Evolutionary conservation across 2,113 vertebrate genomes (phyloP).

Genomic region (Varanus salvator): DNA sequence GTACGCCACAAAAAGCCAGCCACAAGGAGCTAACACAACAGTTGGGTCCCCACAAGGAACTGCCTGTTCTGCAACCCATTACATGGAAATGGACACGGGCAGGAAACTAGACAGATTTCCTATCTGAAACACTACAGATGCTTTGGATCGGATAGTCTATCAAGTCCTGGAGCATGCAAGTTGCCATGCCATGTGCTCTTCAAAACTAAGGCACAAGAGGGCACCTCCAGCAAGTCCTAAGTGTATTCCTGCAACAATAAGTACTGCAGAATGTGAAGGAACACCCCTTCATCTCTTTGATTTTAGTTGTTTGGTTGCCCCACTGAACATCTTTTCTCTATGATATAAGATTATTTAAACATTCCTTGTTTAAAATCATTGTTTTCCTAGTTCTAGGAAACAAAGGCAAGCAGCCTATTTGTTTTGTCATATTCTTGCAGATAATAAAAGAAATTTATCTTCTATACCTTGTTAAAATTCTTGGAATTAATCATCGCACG

Average conservation of each 20-base stretch:
- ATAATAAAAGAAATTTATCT: neutral
- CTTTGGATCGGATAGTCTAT: neutral
- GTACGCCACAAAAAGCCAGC: neutral
- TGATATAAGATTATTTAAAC: neutral
- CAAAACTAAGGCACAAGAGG: rapidly evolving
- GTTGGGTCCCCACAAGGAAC: neutral
- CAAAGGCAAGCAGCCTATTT: neutral
- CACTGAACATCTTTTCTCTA: neutral
- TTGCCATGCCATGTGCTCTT: neutral
- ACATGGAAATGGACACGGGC: neutral
- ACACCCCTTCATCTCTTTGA: neutral
- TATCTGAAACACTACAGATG: neutral
- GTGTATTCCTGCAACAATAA: neutral
- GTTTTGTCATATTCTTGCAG: neutral
- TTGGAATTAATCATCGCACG: neutral
- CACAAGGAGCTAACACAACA: neutral
- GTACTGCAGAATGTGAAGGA: neutral
- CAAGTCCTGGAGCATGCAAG: neutral
- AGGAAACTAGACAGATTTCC: neutral
- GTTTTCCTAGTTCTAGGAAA: neutral
- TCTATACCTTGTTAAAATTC: neutral
- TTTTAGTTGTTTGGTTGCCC: neutral
- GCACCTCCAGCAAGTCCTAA: neutral
- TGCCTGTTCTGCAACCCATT: neutral
- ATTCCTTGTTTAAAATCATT: neutral